Base-by-base conservation (phyloP, 2,888 invertebrate genomes). In the Drosophila lutescens region DNA sequence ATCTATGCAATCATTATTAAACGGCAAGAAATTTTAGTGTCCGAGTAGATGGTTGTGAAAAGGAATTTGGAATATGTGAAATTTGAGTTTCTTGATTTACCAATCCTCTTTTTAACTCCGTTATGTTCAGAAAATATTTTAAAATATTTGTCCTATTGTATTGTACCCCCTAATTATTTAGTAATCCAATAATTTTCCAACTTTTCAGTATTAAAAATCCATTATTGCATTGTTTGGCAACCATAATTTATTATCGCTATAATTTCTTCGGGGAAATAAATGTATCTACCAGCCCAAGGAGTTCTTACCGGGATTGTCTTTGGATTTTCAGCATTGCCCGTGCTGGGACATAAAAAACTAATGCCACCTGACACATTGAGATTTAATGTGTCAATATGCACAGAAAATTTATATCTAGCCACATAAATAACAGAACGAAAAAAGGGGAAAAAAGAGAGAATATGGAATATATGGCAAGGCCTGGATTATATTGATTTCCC, bases 371-470 rank as follows among this genome's bases (percentile, higher is more conserved):
- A 90, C 91, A 90, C 86, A 87, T 90, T 89, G 79, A 82, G 89
- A 90, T 89, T 91, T 90, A 90, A 91, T 86, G 78, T 90, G 90
- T 91, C 90, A 90, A 89, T 90, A 90, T 76, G 69, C 80, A 90
- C 79, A 84, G 54, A 67, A 83, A 86, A 90, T 89, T 89, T 90
- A 90, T 90, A 85, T 53, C 63, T 46, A 47, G 34, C 17, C 63
- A 76, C 76, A 77, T 78, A 71, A 75, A 70, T 72, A 77, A 74
- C 40, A 20, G 54, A 47, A 40, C n/a, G 12, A 9, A 13, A 60
- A 59, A 66, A 57, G 49, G 13, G 50, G 47, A 26, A 53, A 58
- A 44, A 26, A 10, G 30, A 34, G 34, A 59, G 40, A 60, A 59
- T 54, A 56, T 2, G 15, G 17, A 51, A 54, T 61, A 57, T 74